Conservation (phyloP, 2,113 vertebrate species). For the Cnemophilus loriae region DNA sequence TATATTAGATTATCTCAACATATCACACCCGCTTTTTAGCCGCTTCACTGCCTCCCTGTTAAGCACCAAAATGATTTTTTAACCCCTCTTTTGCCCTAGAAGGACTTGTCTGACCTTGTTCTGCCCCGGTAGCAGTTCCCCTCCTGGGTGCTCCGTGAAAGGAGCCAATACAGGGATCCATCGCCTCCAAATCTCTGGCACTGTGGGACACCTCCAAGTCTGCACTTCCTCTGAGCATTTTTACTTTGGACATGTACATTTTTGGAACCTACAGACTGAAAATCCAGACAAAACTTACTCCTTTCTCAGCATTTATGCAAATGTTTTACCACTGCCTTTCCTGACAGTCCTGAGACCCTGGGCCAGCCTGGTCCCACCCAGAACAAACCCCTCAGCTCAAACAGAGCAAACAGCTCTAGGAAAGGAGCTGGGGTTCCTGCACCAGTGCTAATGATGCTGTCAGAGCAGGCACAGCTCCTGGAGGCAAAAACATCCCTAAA, state of each 20-base stretch:
- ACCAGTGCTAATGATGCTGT: not conserved
- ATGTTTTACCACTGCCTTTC: not conserved
- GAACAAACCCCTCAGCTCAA: not conserved
- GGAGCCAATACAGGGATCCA: not conserved
- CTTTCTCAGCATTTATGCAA: not conserved
- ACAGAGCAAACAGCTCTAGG: not conserved
- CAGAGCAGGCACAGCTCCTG: not conserved
- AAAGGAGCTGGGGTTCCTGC: no score
- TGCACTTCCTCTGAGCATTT: not conserved
- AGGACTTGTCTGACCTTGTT: conserved; percentile 16
- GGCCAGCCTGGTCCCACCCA: not conserved
- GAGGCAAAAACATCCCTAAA: not conserved
- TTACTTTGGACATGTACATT: not conserved
- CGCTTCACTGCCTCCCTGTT: conserved; percentile 25
- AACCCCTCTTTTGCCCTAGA: conserved; percentile 14
- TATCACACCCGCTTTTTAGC: conserved; percentile 23
- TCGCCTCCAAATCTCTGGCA: not conserved
- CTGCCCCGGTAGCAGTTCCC: not conserved
- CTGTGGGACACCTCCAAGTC: accelerated
- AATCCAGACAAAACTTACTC: not conserved
- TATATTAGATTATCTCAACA: conserved; percentile 37
- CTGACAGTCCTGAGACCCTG: not conserved
- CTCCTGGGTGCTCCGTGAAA: not conserved
- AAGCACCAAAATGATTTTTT: conserved; percentile 16
- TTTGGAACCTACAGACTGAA: not conserved